These are phyloP conservation scores for Sylvilagus bachmani DNA, from an alignment of 2,113 vertebrate genomes.

Conservation along the genomic window DNA sequence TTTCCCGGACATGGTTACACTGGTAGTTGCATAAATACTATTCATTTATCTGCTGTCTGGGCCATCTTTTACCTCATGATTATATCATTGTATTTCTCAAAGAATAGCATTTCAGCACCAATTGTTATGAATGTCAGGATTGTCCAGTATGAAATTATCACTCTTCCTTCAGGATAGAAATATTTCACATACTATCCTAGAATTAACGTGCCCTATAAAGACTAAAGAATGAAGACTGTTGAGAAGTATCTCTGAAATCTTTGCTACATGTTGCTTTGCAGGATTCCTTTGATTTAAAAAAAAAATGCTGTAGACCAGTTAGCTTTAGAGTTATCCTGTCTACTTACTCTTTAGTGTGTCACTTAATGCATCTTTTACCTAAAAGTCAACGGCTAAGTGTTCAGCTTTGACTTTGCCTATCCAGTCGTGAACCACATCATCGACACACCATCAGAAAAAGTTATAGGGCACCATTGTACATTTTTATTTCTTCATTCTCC, in stretches of 20 bases:
- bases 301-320: not conserved
- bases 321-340: not conserved
- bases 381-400: not conserved
- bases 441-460: not conserved
- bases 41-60: not conserved
- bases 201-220: not conserved
- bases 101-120: constrained; percentile 10
- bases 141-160: constrained; percentile 3
- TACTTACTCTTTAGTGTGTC: not conserved
- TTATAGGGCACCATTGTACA: not conserved
- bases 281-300: not conserved
- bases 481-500: not conserved
- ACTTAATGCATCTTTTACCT: not conserved
- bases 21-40: not conserved
- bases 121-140: constrained; percentile 7
- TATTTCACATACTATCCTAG: not conserved
- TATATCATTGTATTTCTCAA: constrained; percentile 9
- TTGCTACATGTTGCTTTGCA: not conserved
- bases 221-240: not conserved
- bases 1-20: not conserved
- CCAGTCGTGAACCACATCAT: not conserved
- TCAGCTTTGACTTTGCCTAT: not conserved
- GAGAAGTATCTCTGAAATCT: not conserved
- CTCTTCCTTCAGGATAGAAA: not conserved
- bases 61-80: not conserved